Evolutionary conservation across 2,113 vertebrate genomes (phyloP), one percentile per base, ranked within the genome.

Genomic region (Ovibos moschatus): DNA sequence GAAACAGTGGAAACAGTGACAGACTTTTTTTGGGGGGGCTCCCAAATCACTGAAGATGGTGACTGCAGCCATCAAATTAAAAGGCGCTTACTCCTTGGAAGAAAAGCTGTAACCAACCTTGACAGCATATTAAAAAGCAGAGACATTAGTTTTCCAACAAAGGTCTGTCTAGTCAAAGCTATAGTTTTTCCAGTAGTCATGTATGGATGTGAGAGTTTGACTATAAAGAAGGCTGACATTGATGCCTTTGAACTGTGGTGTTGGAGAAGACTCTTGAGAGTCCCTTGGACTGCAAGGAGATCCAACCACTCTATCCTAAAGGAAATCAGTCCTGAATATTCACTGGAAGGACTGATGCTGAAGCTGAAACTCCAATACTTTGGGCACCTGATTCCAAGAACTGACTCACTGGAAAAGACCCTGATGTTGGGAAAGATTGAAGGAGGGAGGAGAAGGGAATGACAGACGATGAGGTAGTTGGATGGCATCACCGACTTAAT

Each of bases 21-120:
- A 67, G 33, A 11, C 33, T 10, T 21, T 67, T 67, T 64, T 0
- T 0, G 1, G 2, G 8, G 4, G 17, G 9, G 33, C 64, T 71
- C 9, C 64, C 36, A 36, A 36, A 71, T 71, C 33, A 36, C 64
- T 36, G n/a, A 19, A 71, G n/a, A 36, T 71, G 4, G n/a, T 36
- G n/a, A 71, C 64, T 36, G 64, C 19, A 23, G 19, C 19, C 64
- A 36, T 71, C 8, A 71, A 71, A 71, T 71, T 71, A 36, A 71
- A 71, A 71, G 9, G 19, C 0, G 0, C 64, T 67, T 71, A 71
- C n/a, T 71, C 19, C 19, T 36, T 36, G n/a, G n/a, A 36, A 23
- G n/a, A 23, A 71, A 71, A 71, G n/a, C n/a, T 71, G 19, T 71
- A 36, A 36, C 64, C 64, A 36, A 21, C 64, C 19, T 71, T 36